Evolutionary conservation across 2,888 invertebrate species (phyloP), one percentile per base, ranked within the genome.

Genomic region (Xanthorhoe spadicearia): DNA sequence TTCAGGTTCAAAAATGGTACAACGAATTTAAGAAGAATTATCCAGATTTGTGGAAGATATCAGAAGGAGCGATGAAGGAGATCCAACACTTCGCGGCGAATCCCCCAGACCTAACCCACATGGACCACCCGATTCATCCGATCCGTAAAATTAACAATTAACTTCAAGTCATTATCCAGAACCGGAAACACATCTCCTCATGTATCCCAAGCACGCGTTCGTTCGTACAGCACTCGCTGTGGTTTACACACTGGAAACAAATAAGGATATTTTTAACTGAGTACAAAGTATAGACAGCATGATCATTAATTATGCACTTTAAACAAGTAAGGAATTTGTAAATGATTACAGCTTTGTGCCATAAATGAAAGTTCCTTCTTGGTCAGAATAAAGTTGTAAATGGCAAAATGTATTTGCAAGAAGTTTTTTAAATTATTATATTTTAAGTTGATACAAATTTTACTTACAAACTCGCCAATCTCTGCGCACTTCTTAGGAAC

Each of bases 61-160:
- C 95, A 0, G 95, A 94, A 65, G 93, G 82, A 13, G 96, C 96
- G 19, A 95, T 97, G 95, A 94, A 94, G 68, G 95, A 96, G 83
- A 94, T 97, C 59, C 92, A 87, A 54, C 90, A 94, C 55, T 96
- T 96, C 74, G 95, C 95, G 50, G 94, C 94, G 55, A 96, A 96
- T 88, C 96, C 95, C 0, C 97, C 97, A 1, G 96, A 97, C 59
- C 43, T 74, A 96, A 94, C 95, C 7, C 93, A 94, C 68, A 92
- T 97, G 87, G 92, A 94, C 58, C 96, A 97, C 84, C 96, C 97
- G 4, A 94, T 96, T 71, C 96, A 97, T 87, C 96, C 96, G 1
- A 90, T 94, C 28, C 93, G 95, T 62, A 95, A 95, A 89, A 73
- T 84, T 49, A 83, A 83, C 61, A 84, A 83, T 69, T 83, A 81